Evolutionary conservation across 2,888 invertebrate species (phyloP), one percentile per base, ranked within the genome.

Genomic region (Salpingus planirostris): DNA sequence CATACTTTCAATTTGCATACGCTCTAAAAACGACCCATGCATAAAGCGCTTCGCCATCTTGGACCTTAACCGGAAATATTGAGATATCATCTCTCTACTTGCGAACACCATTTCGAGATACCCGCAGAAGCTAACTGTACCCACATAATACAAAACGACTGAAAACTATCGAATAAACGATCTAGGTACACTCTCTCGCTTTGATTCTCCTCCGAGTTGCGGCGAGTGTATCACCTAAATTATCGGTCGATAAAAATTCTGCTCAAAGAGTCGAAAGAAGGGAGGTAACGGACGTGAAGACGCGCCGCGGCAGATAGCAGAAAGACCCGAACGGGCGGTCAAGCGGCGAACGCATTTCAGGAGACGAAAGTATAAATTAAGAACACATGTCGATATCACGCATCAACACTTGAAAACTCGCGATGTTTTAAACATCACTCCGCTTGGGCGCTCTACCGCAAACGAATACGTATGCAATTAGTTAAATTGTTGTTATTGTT

Each of bases 21-120:
- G 50, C 45, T 54, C 51, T 52, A 50, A 54, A 51, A 55, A 46
- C 43, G 42, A 53, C 39, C 52, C 50, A 47, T 49, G 46, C 54
- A 44, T 52, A 44, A 49, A 45, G 41, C 29, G 36, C 44, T 35
- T 36, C 45, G 39, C 50, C 50, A 52, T 53, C 47, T 50, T 54
- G 45, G 41, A 33, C 40, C 42, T n/a, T 38, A 28, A 46, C 35
- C 46, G 48, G 48, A 48, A 48, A 43, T 38, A 34, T 41, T 31
- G 33, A 39, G 49, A 49, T 49, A 49, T 46, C 42, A 49, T 49
- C 49, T 42, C 27, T 33, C 21, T 33, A 33, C 24, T 38, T 33
- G 30, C 27, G 33, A 33, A 34, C 29, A 34, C 38, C 30, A 34
- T 34, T 34, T 34, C 34, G 25, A 34, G 38, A 38, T 33, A 31